Base-by-base conservation (phyloP, 2,113 vertebrate genomes). In the Leptocoma aspasia region DNA sequence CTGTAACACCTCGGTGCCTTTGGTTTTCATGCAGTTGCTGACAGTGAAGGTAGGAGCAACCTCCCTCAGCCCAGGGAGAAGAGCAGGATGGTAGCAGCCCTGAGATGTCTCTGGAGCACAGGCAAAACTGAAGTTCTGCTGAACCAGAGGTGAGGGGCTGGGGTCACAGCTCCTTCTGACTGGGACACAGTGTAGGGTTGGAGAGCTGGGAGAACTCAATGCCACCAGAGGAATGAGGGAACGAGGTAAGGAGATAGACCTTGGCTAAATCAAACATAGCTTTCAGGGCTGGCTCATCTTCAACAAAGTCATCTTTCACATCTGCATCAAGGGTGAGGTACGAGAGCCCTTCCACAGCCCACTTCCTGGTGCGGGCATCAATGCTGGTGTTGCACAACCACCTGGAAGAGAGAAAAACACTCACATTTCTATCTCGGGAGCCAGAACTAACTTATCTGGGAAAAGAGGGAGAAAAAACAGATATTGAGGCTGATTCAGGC, bases 231-330 rank as follows among this genome's bases (percentile, higher is more conserved):
- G 35, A 85, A 57, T 7, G 27, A 65, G 33, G 56, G 56, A 81
- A 91, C 16, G 64, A 54, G 19, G 64, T 52, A 88, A 56, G 91
- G 50, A 97, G 66, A 84, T 1, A 80, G 96, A 99, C 99, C 98
- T 99, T 99, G 72, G 99, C 98, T 86, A 99, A 97, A 65, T 99
- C 99, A 94, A 99, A 99, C 99, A 99, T 99, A 94, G 99, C 99
- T 96, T 98, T 98, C 97, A 99, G 69, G 33, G 99, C 98, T 60
- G 95, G 97, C 54, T 99, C 98, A 53, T 99, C 99, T 90, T 99
- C 99, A 78, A 99, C 99, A 93, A 99, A 99, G 96, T 99, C 99
- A 33, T 99, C 99, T 96, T 99, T 99, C 72, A 99, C 99, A 7
- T 99, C 99, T 7, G 99, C 99, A 44, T 99, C 99, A 13, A 99